These are phyloP conservation scores for Aurelia aurita complex sp. Pacific DNA, from an alignment of 30 jellyfish, hydroid and myxozoan species.

Conservation along the genomic window DNA sequence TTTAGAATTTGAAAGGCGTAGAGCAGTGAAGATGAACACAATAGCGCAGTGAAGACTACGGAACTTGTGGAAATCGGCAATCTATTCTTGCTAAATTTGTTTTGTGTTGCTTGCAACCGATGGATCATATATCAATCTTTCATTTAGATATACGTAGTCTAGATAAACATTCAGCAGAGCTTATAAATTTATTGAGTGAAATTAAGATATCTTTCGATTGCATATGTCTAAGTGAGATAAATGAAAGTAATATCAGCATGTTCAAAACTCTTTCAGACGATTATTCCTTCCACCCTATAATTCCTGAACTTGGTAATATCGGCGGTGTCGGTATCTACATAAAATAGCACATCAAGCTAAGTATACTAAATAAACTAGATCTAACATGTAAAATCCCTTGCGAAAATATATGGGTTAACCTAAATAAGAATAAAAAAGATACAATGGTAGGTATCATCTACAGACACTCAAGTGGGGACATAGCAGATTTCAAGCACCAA, in stretches of 20 bases:
- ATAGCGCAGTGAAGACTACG: too few species aligned
- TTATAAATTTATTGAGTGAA: not conserved
- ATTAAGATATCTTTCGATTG: not conserved
- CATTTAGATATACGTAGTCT: not conserved
- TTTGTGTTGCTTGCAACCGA: too few species aligned
- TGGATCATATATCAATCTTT: not conserved
- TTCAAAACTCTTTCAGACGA: not conserved
- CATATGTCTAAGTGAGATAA: not conserved
- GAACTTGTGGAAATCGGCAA: too few species aligned
- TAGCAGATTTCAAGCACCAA: too few species aligned
- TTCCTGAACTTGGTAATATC: slow-evolving; percentile 4
- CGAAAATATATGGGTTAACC: slow-evolving; percentile 1
- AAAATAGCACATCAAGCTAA: not conserved
- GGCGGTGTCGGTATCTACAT: slow-evolving; percentile 20
- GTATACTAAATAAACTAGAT: not conserved
- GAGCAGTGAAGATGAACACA: too few species aligned
- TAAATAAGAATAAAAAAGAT: not conserved
- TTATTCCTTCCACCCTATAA: not conserved
- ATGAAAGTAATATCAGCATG: not conserved
- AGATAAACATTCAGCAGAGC: not conserved
- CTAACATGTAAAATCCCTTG: not conserved
- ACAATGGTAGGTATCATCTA: not conserved
- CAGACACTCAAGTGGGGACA: not conserved
- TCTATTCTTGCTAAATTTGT: too few species aligned
- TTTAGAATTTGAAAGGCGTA: too few species aligned